Conservation (phyloP, 2,888 invertebrate genomes). For the Sinodicranocentrus sp. region DNA sequence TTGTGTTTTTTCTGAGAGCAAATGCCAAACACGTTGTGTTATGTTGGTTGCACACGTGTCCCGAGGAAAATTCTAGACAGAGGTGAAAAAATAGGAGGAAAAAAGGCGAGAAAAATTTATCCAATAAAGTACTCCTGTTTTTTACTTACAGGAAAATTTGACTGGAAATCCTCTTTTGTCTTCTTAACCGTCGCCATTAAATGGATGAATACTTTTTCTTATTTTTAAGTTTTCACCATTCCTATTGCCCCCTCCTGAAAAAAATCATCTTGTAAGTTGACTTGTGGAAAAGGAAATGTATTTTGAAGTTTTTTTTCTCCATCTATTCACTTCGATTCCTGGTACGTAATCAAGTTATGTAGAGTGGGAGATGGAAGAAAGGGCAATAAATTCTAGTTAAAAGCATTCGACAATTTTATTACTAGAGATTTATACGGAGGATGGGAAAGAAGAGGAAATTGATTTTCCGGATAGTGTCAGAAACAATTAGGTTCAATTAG, state of each 20-base stretch:
- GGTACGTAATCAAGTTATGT: constrained; percentile 1
- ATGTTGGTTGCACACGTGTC: constrained; percentile 1
- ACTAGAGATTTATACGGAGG: constrained; percentile 32
- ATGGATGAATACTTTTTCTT: constrained; percentile 20
- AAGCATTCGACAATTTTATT: constrained; percentile 36
- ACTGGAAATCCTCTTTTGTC: constrained; percentile 2
- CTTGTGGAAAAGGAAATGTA: no score
- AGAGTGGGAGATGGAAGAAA: background rate
- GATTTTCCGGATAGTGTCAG: constrained; percentile 54
- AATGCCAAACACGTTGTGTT: no score
- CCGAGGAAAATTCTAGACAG: background rate
- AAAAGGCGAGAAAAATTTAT: background rate
- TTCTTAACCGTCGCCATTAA: constrained; percentile 25
- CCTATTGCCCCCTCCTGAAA: no score
- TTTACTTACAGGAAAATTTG: constrained; percentile 13
- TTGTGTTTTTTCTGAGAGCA: constrained; percentile 5
- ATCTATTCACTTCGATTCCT: background rate
- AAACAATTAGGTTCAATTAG: constrained; percentile 63
- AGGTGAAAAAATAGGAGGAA: background rate
- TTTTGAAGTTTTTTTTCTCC: no score
- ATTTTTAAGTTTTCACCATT: no score
- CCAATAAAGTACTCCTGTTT: background rate
- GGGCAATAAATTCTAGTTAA: constrained; percentile 56
- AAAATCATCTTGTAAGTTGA: no score
- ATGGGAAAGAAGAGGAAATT: constrained; percentile 44